phyloP scores from a whole-genome alignment of 92 coral and sea anemone genomes.

The Micromussa lordhowensis region DNA sequence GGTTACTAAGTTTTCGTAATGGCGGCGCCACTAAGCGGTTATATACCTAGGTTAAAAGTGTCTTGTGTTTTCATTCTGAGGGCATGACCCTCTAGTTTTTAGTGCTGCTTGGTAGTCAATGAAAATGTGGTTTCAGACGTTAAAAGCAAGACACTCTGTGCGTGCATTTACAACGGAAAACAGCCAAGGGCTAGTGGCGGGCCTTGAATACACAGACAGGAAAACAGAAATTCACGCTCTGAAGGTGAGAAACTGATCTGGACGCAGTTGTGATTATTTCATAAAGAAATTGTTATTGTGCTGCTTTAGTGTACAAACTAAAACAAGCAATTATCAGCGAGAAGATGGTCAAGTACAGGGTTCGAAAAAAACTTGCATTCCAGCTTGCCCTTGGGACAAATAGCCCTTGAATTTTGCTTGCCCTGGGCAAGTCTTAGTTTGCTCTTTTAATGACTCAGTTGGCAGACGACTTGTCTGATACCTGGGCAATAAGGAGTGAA shows the following conservation, averaged over 20 bases:
- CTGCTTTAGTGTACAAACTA: too few species aligned
- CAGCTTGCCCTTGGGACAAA: too few species aligned
- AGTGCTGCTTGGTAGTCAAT: too few species aligned
- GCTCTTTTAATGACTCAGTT: too few species aligned
- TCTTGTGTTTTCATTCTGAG: neutral
- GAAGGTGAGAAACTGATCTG: conserved; percentile 60
- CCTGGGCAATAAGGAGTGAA: too few species aligned
- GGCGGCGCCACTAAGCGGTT: conserved; percentile 59
- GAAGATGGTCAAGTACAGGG: too few species aligned
- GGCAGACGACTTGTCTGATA: too few species aligned
- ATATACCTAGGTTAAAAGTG: too few species aligned
- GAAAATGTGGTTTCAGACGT: conserved; percentile 95
- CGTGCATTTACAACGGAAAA: conserved; percentile 72
- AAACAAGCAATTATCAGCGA: too few species aligned
- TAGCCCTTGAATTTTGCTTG: too few species aligned
- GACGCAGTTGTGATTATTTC: neutral
- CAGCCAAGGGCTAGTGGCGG: conserved; percentile 71
- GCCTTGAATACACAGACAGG: conserved; percentile 88
- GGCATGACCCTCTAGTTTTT: neutral
- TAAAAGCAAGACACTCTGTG: conserved; percentile 86
- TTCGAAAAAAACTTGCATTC: too few species aligned
- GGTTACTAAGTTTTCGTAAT: conserved; percentile 30
- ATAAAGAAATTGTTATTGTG: neutral
- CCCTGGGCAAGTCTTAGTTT: too few species aligned
- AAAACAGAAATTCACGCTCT: conserved; percentile 86